A percentile compares a stretch with the other conserved stretches of the same genome.
These are phyloP conservation scores for Argya squamiceps DNA, from an alignment of 2,797 vertebrate genomes.

Conservation along the genomic window DNA sequence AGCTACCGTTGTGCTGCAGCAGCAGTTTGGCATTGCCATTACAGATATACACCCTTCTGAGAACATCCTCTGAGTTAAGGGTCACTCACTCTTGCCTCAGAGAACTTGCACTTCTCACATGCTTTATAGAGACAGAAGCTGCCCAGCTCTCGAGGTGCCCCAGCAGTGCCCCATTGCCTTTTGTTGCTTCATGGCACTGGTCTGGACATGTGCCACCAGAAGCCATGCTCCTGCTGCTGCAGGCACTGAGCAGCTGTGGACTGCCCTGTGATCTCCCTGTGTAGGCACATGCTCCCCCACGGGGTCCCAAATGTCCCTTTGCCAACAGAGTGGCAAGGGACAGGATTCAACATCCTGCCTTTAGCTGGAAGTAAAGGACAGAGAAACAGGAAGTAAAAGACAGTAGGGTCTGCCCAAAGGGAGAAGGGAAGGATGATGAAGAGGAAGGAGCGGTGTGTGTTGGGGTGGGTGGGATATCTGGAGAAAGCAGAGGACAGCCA, in stretches of 20 bases:
- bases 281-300: accelerated
- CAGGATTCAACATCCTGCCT: neutral
- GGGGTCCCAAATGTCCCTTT: neutral
- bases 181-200: neutral
- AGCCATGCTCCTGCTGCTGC: neutral
- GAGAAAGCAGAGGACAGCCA: neutral
- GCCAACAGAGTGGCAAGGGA: neutral
- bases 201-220: too few species aligned
- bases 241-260: neutral
- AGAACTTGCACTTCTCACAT: neutral
- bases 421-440: neutral
- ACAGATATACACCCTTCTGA: accelerated
- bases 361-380: neutral
- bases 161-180: neutral
- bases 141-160: neutral
- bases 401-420: accelerated
- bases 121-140: neutral
- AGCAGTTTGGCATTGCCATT: neutral
- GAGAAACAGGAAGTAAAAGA: neutral
- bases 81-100: neutral
- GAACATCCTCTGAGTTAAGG: neutral
- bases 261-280: neutral
- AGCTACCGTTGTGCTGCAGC: neutral
- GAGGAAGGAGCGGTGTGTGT: neutral
- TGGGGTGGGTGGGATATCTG: neutral